Evolutionary conservation across 1,140 invertebrate genomes (phyloP).

Genomic region (Lepidurus couesii): DNA sequence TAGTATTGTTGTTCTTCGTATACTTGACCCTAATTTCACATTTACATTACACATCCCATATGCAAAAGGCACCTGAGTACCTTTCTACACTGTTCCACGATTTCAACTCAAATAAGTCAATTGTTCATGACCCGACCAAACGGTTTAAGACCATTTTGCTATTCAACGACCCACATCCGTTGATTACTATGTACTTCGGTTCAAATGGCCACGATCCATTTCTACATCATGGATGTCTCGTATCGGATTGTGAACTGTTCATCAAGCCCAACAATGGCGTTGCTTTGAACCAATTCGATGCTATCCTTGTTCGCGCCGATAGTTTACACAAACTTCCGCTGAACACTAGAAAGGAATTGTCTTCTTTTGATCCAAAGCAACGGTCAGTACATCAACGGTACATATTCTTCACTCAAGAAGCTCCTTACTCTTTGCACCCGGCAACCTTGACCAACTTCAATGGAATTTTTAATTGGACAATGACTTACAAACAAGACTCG

Average conservation of each 20-base stretch:
- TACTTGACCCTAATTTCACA: too few relatives aligned
- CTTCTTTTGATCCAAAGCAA: not conserved
- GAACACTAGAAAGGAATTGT: not conserved
- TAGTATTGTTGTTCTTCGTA: too few relatives aligned
- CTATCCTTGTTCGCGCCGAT: not conserved
- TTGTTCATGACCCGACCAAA: not conserved
- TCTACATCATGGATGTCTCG: not conserved
- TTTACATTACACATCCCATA: too few relatives aligned
- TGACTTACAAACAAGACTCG: slow-evolving; percentile 15
- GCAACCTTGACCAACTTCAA: not conserved
- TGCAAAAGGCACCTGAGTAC: too few relatives aligned
- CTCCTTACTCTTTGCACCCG: not conserved
- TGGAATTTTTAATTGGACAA: not conserved
- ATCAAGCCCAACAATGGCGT: not conserved
- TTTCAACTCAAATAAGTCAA: too few relatives aligned
- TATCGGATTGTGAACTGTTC: not conserved
- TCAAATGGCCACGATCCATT: not conserved
- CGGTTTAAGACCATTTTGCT: not conserved
- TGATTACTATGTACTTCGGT: not conserved
- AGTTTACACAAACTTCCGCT: not conserved
- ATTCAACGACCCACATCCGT: not conserved
- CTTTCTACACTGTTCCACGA: too few relatives aligned
- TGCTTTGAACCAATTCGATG: not conserved
- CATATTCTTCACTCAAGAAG: not conserved
- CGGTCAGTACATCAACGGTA: not conserved